Percentiles rank a stretch among this genome's conserved stretches.
These are phyloP conservation scores for Xiphophorus birchmanni DNA, from an alignment of 2,797 vertebrate genomes.

Conservation along the genomic window DNA sequence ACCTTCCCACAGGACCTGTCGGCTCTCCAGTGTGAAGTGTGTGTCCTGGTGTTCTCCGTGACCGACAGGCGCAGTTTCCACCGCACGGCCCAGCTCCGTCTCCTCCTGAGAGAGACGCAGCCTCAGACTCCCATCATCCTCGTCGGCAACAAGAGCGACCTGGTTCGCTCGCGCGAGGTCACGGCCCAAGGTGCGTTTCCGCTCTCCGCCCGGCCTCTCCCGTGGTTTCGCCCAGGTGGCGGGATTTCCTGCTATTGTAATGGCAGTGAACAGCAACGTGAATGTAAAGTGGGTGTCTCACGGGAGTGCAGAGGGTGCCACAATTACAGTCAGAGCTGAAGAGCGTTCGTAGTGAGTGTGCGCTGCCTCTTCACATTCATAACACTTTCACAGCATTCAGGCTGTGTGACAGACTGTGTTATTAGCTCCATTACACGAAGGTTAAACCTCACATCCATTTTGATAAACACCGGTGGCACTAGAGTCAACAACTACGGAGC, in stretches of 20 bases:
- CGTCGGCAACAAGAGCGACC: conserved; percentile 89
- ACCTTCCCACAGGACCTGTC: conserved; percentile 81
- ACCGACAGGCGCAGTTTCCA: conserved; percentile 87
- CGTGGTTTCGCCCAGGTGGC: not conserved
- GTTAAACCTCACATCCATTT: conserved; percentile 2
- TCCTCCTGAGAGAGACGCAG: conserved; percentile 84
- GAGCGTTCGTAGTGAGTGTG: conserved; percentile 26
- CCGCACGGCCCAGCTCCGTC: conserved; percentile 85
- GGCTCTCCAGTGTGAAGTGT: conserved; percentile 85
- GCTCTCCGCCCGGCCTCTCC: not conserved
- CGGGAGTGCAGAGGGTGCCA: conserved; percentile 51
- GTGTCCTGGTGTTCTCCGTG: conserved; percentile 88
- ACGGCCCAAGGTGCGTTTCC: conserved; percentile 80
- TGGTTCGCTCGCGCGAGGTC: conserved; percentile 87
- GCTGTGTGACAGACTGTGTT: not conserved
- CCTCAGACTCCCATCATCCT: conserved; percentile 88
- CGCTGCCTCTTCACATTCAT: conserved; percentile 26
- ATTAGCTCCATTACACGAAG: conserved; percentile 3
- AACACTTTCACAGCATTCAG: conserved; percentile 11
- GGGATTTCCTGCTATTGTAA: conserved; percentile 33
- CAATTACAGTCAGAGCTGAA: conserved; percentile 39
- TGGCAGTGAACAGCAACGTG: conserved; percentile 49
- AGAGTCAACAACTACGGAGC: too few relatives aligned
- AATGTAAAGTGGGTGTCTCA: conserved; percentile 47
- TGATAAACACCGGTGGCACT: not conserved